Evolutionary conservation across 2,113 vertebrate genomes (phyloP), one percentile per base, ranked within the genome.

Genomic region (Anseranas semipalmata): DNA sequence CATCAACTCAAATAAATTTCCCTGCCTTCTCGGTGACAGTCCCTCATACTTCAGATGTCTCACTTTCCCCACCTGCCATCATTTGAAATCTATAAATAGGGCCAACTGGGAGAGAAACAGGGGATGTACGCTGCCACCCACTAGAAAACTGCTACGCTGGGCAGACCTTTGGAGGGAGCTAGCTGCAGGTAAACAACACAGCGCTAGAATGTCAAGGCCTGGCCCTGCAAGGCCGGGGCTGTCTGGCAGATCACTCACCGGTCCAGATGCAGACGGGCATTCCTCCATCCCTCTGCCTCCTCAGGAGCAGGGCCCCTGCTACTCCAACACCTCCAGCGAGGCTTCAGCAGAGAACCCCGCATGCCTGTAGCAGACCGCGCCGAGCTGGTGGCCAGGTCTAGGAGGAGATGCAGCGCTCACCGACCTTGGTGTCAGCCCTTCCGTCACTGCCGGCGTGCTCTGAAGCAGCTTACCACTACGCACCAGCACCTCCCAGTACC

Each of bases 61-160:
- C 94, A 76, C 83, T 76, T 94, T 76, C 43, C 53, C 86, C 94
- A 92, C 88, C 88, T 94, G 96, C 92, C 96, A 96, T 85, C 66
- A 75, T 4, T 65, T 37, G 53, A 81, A 58, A 77, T 67, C 88
- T 91, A 93, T 67, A 86, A 93, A 92, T 78, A 95, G 77, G 50
- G 35, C 46, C 89, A 87, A 1, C 20, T 18, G 59, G 48, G 76
- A 93, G 48, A 58, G 62, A 53, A 66, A 37, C 30, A 59, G 84
- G 55, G 79, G 60, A 39, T 52, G 68, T 21, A 18, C 50, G 45
- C 16, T 25, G 80, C 81, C 74, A 68, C 81, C 78, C 91, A 39
- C 56, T 2, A 52, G 85, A 8, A 55, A 79, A 32, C 89, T 65
- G 43, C 17, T 9, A 46, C 67, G 39, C 53, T 13, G 32, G 52